Percentiles rank a stretch among this genome's conserved stretches.
Conservation (phyloP, 2,888 invertebrate species). For the Pammene aurita region DNA sequence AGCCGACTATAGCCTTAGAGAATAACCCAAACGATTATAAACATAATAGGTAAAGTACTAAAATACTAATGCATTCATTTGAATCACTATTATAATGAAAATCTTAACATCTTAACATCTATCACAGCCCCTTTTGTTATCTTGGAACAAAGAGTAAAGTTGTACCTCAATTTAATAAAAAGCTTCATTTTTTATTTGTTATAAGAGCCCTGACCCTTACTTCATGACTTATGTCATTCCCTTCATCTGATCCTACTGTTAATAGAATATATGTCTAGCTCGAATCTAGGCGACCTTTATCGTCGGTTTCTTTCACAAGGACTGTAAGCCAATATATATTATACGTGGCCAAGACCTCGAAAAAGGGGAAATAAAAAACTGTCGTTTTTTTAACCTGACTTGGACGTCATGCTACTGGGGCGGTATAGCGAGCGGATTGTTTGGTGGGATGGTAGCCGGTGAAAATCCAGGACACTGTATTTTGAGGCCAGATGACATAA, state of each 20-base stretch:
- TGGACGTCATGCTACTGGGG: too few species aligned
- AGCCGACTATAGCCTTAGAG: too few species aligned
- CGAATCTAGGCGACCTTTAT: not conserved
- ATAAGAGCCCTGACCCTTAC: not conserved
- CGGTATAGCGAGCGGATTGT: too few species aligned
- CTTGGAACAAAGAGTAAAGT: too few species aligned
- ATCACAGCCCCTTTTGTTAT: too few species aligned
- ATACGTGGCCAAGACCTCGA: not conserved
- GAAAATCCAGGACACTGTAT: not conserved
- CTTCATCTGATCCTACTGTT: conserved; percentile 13
- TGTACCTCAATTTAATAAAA: too few species aligned
- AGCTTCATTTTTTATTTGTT: not conserved
- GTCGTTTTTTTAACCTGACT: not conserved
- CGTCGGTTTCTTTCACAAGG: conserved; percentile 8
- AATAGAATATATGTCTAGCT: conserved; percentile 28
- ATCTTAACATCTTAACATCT: too few species aligned
- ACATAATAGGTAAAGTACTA: too few species aligned
- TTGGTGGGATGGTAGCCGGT: too few species aligned
- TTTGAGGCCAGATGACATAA: not conserved
- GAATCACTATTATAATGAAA: too few species aligned
- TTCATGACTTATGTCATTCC: conserved; percentile 17
- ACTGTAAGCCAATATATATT: conserved; percentile 1
- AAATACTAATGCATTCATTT: too few species aligned
- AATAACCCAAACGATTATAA: too few species aligned
- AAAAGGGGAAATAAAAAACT: not conserved